Evolutionary conservation across 2,113 vertebrate genomes (phyloP), one percentile per base, ranked within the genome.

Genomic region (Seriola dumerili): DNA sequence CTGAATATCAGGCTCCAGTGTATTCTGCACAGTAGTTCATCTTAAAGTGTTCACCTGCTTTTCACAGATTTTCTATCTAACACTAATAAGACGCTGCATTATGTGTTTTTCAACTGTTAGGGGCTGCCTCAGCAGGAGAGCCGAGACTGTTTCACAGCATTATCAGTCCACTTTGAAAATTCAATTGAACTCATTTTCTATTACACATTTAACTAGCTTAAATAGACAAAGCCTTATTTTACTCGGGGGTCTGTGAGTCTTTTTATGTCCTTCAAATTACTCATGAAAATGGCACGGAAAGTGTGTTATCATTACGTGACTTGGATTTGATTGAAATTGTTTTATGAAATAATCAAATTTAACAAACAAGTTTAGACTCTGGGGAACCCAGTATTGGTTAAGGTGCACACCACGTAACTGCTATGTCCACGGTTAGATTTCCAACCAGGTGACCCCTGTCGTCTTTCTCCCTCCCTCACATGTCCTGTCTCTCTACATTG

Each of bases 91-190:
- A 70, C 50, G 9, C 16, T 13, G 76, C 21, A 69, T 59, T 61
- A 74, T 70, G 61, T 63, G 69, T 80, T 76, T 69, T 83, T 63
- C 80, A 84, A 65, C 68, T 74, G 71, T 76, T n/a, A 64, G 34
- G 29, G 58, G 16, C 32, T 48, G 17, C 57, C 74, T 55, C 63
- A 76, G 62, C 38, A 36, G 75, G 78, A 19, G 77, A 58, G 38
- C 62, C 14, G 44, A 55, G 61, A 19, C 62, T 66, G 48, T 46
- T 84, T 86, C 64, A 58, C 23, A 54, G 36, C 36, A 63, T 88
- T 83, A 86, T 88, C 73, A 74, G 34, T 73, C 32, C 59, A 36
- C 44, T 80, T 76, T 84, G 75, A 87, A 81, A 65, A 84, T 83
- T 72, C 38, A 65, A 74, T 83, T 76, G 29, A 87, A 70, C 50